Evolutionary conservation across 1,140 invertebrate genomes (phyloP).

Genomic region (Octopus bimaculoides): DNA sequence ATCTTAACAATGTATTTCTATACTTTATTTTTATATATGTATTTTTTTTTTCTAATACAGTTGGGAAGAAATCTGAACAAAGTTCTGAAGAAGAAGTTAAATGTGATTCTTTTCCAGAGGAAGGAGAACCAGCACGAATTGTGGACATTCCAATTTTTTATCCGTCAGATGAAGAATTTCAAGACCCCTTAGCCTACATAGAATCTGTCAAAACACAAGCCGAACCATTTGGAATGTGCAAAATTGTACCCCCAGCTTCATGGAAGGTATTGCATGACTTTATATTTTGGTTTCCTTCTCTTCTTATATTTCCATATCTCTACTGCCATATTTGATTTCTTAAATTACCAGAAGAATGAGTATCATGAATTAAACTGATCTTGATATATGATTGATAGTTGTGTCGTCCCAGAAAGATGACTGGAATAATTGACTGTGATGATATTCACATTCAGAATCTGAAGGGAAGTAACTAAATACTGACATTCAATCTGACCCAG

Average conservation of each 20-base stretch:
- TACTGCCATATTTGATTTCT: no score
- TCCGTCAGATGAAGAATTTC: slow-evolving; percentile 81
- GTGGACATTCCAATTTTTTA: slow-evolving; percentile 79
- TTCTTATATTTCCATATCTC: no score
- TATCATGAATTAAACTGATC: background rate
- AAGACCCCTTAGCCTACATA: slow-evolving; percentile 87
- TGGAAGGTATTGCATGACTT: slow-evolving; percentile 67
- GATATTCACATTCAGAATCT: no score
- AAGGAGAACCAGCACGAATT: slow-evolving; percentile 49
- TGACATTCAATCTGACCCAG: no score
- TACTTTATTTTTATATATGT: background rate
- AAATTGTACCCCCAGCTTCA: slow-evolving; percentile 80
- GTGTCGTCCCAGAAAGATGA: no score
- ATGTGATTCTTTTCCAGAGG: slow-evolving; percentile 2
- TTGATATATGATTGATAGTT: background rate
- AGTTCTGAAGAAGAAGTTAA: background rate
- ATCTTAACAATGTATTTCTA: no score
- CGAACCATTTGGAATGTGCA: slow-evolving; percentile 82
- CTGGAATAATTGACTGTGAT: no score
- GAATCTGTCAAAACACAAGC: slow-evolving; percentile 77
- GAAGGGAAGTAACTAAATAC: no score
- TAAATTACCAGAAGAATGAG: no score
- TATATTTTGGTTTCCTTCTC: background rate
- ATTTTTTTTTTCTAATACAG: background rate
- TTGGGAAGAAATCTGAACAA: background rate